These are phyloP conservation scores for Clunio marinus DNA, from an alignment of 2,888 invertebrate species.

Conservation along the genomic window DNA sequence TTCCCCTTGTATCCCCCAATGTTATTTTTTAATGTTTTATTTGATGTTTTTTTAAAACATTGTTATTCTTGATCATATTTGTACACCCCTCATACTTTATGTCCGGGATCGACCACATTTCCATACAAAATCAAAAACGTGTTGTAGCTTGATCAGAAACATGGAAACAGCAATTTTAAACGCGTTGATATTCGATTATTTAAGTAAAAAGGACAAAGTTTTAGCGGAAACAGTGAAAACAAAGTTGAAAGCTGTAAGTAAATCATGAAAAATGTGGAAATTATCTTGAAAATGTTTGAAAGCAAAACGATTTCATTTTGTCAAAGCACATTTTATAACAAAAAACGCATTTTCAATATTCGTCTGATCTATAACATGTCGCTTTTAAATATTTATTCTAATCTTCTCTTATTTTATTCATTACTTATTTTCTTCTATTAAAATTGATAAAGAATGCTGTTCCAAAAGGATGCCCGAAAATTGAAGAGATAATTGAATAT, in stretches of 20 bases:
- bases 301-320: too few species aligned
- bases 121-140: conserved; percentile 17
- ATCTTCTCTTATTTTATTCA: conserved; percentile 43
- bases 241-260: conserved; percentile 72
- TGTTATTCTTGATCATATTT: too few species aligned
- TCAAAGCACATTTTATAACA: conserved; percentile 24
- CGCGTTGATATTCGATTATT: conserved; percentile 63
- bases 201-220: conserved; percentile 60
- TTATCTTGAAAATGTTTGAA: not conserved
- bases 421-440: too few species aligned
- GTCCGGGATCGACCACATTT: too few species aligned
- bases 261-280: conserved; percentile 43
- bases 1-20: too few species aligned
- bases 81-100: too few species aligned
- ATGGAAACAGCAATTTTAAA: conserved; percentile 29
- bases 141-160: not conserved
- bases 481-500: conserved; percentile 59
- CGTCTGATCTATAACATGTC: not conserved
- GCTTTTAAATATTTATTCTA: conserved; percentile 17
- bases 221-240: conserved; percentile 65
- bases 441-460: conserved; percentile 62
- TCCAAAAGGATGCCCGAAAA: conserved; percentile 61
- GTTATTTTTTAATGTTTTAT: too few species aligned
- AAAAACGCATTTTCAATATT: conserved; percentile 33
- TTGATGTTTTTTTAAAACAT: too few species aligned